phyloP scores from a whole-genome alignment of 2,888 invertebrate genomes.

The Pocota personata region DNA sequence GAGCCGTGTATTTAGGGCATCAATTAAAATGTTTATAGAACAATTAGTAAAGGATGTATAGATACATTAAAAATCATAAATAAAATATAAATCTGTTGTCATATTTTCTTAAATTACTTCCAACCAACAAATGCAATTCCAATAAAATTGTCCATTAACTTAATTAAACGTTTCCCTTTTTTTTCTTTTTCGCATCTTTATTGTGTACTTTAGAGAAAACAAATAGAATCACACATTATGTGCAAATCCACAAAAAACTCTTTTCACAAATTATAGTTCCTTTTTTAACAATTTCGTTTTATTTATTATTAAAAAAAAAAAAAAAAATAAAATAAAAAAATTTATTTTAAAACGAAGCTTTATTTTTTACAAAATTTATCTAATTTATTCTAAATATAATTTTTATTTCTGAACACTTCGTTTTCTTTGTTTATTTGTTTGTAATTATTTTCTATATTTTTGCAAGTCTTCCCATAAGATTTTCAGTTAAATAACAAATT shows the following conservation, averaged over 20 bases:
- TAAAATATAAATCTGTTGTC: too few species aligned
- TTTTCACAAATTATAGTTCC: constrained; percentile 23
- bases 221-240: constrained; percentile 4
- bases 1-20: too few species aligned
- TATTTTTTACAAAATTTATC: constrained; percentile 43
- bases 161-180: constrained; percentile 38
- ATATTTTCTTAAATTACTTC: neutral
- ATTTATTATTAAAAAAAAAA: constrained; percentile 33
- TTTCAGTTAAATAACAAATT: constrained; percentile 24
- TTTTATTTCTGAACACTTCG: constrained; percentile 63
- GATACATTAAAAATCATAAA: neutral
- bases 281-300: constrained; percentile 53
- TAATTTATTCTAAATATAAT: constrained; percentile 33
- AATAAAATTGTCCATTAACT: neutral
- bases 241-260: constrained; percentile 33
- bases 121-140: constrained; percentile 64
- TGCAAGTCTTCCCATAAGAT: constrained; percentile 52
- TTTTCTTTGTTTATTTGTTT: constrained; percentile 21
- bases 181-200: constrained; percentile 43
- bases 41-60: too few species aligned
- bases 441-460: constrained; percentile 39
- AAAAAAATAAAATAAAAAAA: too few species aligned
- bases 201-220: constrained; percentile 46
- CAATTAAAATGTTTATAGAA: too few species aligned
- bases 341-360: constrained; percentile 45